Conservation (phyloP, 1,140 invertebrate species). For the Drosophila albomicans region DNA sequence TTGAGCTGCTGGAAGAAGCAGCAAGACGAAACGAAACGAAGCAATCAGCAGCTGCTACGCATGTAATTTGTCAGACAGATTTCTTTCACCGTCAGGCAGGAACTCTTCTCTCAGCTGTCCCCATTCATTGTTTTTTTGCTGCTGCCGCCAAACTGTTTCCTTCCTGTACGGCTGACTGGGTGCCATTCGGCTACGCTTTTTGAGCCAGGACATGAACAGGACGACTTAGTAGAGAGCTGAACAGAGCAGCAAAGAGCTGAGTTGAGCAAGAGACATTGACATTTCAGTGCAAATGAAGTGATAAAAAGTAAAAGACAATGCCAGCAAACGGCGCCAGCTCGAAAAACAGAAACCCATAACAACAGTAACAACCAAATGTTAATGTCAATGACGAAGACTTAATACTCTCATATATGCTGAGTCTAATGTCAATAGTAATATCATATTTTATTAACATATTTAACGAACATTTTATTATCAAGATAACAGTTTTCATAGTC, state of each 20-base stretch:
- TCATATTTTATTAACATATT: too few relatives aligned
- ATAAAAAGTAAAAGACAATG: slow-evolving; percentile 62
- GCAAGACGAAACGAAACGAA: background rate
- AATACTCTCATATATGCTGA: background rate
- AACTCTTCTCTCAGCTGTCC: slow-evolving; percentile 1
- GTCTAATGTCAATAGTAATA: background rate
- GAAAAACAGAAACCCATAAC: slow-evolving; percentile 29
- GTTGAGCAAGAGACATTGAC: slow-evolving; percentile 64
- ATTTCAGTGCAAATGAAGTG: slow-evolving; percentile 78
- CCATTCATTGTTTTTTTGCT: background rate
- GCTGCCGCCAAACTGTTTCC: slow-evolving; percentile 69
- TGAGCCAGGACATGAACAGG: slow-evolving; percentile 26
- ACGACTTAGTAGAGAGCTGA: slow-evolving; percentile 16
- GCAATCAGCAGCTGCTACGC: slow-evolving; percentile 62
- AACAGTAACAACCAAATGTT: slow-evolving; percentile 13
- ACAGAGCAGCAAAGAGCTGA: background rate
- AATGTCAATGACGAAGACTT: background rate
- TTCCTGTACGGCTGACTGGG: slow-evolving; percentile 51
- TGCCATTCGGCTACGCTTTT: slow-evolving; percentile 54
- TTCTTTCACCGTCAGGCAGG: slow-evolving; percentile 62
- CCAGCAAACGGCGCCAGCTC: slow-evolving; percentile 56
- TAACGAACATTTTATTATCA: too few relatives aligned
- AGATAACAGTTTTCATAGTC: too few relatives aligned
- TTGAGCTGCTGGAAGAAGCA: background rate
- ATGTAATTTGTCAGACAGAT: slow-evolving; percentile 80